Evolutionary conservation across 2,888 invertebrate genomes (phyloP), one percentile per base, ranked within the genome.

Genomic region (Noctua fimbriata): DNA sequence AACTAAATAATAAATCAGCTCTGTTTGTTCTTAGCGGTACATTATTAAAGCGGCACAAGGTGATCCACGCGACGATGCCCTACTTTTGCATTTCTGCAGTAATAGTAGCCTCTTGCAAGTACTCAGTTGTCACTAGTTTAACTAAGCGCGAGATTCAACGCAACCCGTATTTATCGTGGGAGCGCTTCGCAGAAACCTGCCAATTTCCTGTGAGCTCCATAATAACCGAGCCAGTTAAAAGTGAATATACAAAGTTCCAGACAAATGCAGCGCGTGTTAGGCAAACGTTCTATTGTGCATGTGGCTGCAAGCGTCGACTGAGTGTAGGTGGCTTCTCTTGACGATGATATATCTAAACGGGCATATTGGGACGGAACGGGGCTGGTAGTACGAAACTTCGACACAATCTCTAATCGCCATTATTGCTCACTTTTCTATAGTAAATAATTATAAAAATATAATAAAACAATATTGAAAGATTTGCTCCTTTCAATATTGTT

Each of bases 1-100:
- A 86, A 89, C 83, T 92, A 89, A 92, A 92, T 92, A 91, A 92
- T 92, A 90, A 91, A 92, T 89, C 85, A 90, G 89, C 78, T 87
- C 75, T 84, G 75, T 87, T 85, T 85, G 66, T 84, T 87, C 65
- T 75, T 58, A 66, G 73, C 65, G 69, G 73, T 74, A 71, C 73
- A 65, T 79, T 71, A 76, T 84, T 84, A 47, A 73, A 58, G 67
- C 49, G 58, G 28, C 55, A 41, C 66, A 14, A 69, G 67, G 70
- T 70, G 73, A 55, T 49, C 82, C 65, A 55, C 73, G 72, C 47
- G 52, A n/a, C 71, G 71, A 36, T 24, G 32, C 21, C 14, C 6
- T 28, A 0, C 49, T 49, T 16, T 49, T 44, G 21, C 16, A 44
- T 67, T 49, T 58, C 16, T 32, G 28, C 70, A 10, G n/a, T 21